phyloP scores from a whole-genome alignment of 2,888 invertebrate genomes.

The Apotomis turbidana region DNA sequence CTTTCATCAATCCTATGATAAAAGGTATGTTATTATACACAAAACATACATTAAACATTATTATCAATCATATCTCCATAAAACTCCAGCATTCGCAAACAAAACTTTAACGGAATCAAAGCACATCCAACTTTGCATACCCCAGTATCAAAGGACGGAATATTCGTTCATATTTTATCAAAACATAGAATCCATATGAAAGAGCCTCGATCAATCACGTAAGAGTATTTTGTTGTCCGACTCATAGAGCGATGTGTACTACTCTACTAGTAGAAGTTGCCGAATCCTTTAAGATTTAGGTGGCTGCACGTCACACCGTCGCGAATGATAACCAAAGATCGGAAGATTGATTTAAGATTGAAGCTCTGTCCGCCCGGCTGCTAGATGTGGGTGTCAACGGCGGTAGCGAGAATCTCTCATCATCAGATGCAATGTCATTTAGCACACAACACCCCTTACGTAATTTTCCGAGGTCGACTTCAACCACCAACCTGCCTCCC shows the following conservation, averaged over 20 bases:
- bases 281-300: conserved; percentile 60
- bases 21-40: background rate
- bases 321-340: conserved; percentile 6
- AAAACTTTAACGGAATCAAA: conserved; percentile 21
- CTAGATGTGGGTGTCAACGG: too few species aligned
- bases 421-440: too few species aligned
- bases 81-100: background rate
- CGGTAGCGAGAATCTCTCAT: too few species aligned
- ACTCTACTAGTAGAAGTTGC: conserved; percentile 52
- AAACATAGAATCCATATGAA: conserved; percentile 30
- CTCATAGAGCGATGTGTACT: conserved; percentile 51
- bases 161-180: conserved; percentile 31
- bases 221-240: conserved; percentile 54
- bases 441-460: too few species aligned
- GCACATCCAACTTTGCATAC: conserved; percentile 24
- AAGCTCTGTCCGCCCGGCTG: too few species aligned
- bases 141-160: conserved; percentile 19
- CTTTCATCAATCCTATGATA: too few species aligned
- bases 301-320: conserved; percentile 52
- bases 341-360: background rate
- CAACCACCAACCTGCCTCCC: too few species aligned
- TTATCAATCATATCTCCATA: background rate
- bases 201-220: conserved; percentile 51
- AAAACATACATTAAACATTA: background rate
- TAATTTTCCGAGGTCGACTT: too few species aligned